Base-by-base conservation (phyloP, 2,797 vertebrate species). In the Microctenopoma lineatum region DNA sequence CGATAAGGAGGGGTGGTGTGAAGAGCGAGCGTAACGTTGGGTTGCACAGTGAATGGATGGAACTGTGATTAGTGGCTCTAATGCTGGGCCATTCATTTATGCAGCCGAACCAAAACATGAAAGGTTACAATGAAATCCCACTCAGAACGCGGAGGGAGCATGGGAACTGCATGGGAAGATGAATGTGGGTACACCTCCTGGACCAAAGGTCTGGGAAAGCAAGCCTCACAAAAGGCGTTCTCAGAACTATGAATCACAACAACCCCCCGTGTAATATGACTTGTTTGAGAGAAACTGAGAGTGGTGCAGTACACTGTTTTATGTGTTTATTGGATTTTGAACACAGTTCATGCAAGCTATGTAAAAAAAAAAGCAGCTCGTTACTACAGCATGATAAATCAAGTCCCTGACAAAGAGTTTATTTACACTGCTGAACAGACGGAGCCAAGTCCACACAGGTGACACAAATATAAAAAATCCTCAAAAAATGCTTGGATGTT, bases 311-410 rank as follows among this genome's bases (percentile, higher is more conserved):
- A 34, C 48, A 47, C 5, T 14, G 39, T 14, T 18, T 50, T 41
- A 14, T 48, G 53, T 66, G 64, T 81, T 85, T 84, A 85, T 61
- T 80, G 29, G 54, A 78, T 44, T 46, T 39, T 46, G 14, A 77
- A 84, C 48, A 80, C 36, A 75, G 58, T 57, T 79, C 27, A 47
- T 21, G n/a, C 21, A 47, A 74, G 32, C 46, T 60, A 36, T 16
- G 16, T 55, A 70, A 5, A 83, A 76, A 71, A 70, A 58, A 75
- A 36, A 3, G 7, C 6, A 10, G 34, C 29, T 16, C 4, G 48
- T 42, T 9, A 39, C n/a, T 59, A 50, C n/a, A 36, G 60, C 32
- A 74, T 55, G 42, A 61, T 0, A 34, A 52, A 57, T 38, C 25
- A 42, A 6, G 13, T 39, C 9, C 38, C 66, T 41, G 34, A 59